A percentile compares a stretch with the other conserved stretches of the same genome.
phyloP scores from a whole-genome alignment of 2,113 vertebrate genomes.

The Telmatochromis sp. region DNA sequence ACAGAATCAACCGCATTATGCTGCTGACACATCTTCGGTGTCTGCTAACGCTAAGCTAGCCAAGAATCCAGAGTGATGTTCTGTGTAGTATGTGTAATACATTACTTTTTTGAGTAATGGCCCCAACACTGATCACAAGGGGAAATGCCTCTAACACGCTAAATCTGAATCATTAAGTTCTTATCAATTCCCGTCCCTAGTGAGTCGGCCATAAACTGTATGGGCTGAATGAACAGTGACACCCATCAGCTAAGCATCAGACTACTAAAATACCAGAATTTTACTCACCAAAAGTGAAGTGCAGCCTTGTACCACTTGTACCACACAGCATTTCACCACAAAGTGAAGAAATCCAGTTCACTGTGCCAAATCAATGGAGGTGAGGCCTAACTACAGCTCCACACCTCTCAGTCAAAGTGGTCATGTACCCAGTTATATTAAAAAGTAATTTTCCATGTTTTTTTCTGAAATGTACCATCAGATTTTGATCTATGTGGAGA shows the following conservation, averaged over 20 bases:
- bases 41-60: not conserved
- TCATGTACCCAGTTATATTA: rapidly evolving
- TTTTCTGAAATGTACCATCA: not conserved
- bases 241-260: not conserved
- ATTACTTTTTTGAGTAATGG: not conserved
- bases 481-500: not conserved
- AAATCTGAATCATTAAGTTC: not conserved
- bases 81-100: not conserved
- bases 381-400: not conserved
- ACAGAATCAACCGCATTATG: not conserved
- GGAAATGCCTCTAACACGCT: rapidly evolving
- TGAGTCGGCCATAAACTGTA: not conserved
- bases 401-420: not conserved
- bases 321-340: not conserved
- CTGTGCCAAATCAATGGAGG: not conserved
- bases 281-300: not conserved
- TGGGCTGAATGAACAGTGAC: not conserved
- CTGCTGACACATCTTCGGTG: not conserved
- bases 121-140: not conserved
- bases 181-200: not conserved
- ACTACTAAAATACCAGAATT: not conserved
- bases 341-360: not conserved
- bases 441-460: not conserved
- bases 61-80: not conserved
- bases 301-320: not conserved